Base-by-base conservation (phyloP, 2,113 vertebrate genomes). In the Anguilla japonica region DNA sequence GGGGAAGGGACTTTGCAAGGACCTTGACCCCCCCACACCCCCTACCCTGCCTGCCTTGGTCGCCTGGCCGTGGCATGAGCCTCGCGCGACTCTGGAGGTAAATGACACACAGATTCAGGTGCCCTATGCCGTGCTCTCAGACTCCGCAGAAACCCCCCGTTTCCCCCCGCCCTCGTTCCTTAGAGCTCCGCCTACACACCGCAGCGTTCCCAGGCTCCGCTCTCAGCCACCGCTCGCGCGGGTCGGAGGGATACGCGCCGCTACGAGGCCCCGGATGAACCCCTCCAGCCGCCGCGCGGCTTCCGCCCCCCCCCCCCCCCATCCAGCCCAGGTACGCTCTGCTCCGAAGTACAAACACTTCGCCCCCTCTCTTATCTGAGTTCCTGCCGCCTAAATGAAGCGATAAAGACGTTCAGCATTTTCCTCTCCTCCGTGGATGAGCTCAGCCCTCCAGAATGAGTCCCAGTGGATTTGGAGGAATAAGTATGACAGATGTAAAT, bases 31-130 rank as follows among this genome's bases (percentile, higher is more conserved):
- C 57, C 57, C 14, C 57, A 3, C 18, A 3, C 57, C 18, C 79
- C 93, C 92, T 92, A n/a, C 46, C 41, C 92, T 94, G 95, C 92
- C 94, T 41, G 95, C 60, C 4, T 5, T 95, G 94, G 94, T 34
- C 92, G 87, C 88, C 60, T 67, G 60, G 60, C 20, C 92, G 88
- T 88, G 87, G 88, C 5, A 7, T 20, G 18, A 89, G 89, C 95
- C n/a, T n/a, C 92, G 6, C 46, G 87, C 88, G 81, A 75, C 85
- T 90, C 87, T 93, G 96, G 94, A 95, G 96, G 90, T 91, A 84
- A 89, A 92, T 95, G 95, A 95, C 94, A 89, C 92, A 93, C 86
- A 94, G 92, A 22, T 7, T 26, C 5, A 3, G 5, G 60, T 26
- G 60, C 60, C 0, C 60, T 67, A 20, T 26, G 20, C 20, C 8